phyloP scores from a whole-genome alignment of 2,888 invertebrate species.

The Apamea sordens region DNA sequence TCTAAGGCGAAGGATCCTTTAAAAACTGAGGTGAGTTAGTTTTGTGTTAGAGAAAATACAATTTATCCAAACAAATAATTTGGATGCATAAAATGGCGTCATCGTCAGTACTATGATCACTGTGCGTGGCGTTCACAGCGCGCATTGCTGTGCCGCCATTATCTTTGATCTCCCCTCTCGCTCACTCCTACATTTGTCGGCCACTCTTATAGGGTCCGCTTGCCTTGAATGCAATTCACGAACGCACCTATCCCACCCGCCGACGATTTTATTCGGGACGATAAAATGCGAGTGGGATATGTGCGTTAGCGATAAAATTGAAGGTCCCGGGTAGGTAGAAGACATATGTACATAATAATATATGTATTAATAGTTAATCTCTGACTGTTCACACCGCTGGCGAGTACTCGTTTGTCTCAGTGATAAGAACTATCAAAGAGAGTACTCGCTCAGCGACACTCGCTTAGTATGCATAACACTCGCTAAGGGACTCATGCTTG shows the following conservation, averaged over 20 bases:
- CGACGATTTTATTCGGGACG: neutral
- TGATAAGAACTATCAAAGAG: neutral
- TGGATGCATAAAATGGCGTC: too few relatives aligned
- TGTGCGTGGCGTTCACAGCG: neutral
- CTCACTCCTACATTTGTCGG: slow-evolving; percentile 1
- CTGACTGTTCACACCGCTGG: neutral
- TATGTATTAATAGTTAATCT: neutral
- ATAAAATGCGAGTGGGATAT: too few relatives aligned
- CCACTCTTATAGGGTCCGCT: too few relatives aligned
- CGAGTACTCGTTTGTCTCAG: neutral
- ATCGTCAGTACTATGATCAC: neutral
- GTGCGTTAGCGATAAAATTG: too few relatives aligned
- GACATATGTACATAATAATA: too few relatives aligned
- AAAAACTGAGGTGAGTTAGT: slow-evolving; percentile 36
- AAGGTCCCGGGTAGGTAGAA: neutral
- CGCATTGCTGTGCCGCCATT: neutral
- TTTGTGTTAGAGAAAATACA: neutral
- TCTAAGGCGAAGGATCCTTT: slow-evolving; percentile 3
- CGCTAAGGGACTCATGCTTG: neutral
- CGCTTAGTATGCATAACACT: neutral
- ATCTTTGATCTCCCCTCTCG: neutral
- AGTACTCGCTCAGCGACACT: neutral
- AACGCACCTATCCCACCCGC: neutral
- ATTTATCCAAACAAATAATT: neutral
- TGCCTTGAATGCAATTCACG: neutral